Evolutionary conservation across 2,797 vertebrate genomes (phyloP).

Genomic region (Acanthopagrus latus): DNA sequence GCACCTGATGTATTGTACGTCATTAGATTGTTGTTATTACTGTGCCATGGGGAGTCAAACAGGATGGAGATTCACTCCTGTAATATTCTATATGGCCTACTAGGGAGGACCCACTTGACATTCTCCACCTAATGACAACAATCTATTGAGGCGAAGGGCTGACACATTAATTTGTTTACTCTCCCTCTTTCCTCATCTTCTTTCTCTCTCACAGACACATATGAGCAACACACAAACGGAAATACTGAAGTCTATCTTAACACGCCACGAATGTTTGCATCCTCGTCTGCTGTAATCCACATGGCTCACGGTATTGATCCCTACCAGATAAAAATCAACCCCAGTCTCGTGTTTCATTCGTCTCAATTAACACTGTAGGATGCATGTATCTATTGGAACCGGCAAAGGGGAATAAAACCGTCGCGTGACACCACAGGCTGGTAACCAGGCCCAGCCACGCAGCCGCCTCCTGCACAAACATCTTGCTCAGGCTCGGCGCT

Average conservation of each 20-base stretch:
- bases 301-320: constrained; percentile 60
- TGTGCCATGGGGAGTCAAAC: constrained; percentile 81
- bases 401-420: constrained; percentile 43
- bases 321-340: constrained; percentile 67
- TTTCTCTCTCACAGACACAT: constrained; percentile 37
- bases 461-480: constrained; percentile 37
- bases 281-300: constrained; percentile 50
- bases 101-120: constrained; percentile 77
- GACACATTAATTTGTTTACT: constrained; percentile 76
- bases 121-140: constrained; percentile 81
- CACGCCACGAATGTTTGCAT: constrained; percentile 53
- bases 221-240: constrained; percentile 29
- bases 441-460: constrained; percentile 27
- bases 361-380: constrained; percentile 65
- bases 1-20: constrained; percentile 81
- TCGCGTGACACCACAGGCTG: constrained; percentile 30
- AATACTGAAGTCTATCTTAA: constrained; percentile 19
- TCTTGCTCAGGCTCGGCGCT: constrained; percentile 49
- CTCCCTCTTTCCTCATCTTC: constrained; percentile 52
- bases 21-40: constrained; percentile 85
- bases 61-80: constrained; percentile 78
- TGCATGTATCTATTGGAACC: constrained; percentile 35
- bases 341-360: constrained; percentile 58
- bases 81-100: constrained; percentile 77
- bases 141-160: constrained; percentile 76